Percentiles rank a stretch among this genome's conserved stretches.
phyloP scores from a whole-genome alignment of 2,797 vertebrate genomes.

The Sphaeramia orbicularis region DNA sequence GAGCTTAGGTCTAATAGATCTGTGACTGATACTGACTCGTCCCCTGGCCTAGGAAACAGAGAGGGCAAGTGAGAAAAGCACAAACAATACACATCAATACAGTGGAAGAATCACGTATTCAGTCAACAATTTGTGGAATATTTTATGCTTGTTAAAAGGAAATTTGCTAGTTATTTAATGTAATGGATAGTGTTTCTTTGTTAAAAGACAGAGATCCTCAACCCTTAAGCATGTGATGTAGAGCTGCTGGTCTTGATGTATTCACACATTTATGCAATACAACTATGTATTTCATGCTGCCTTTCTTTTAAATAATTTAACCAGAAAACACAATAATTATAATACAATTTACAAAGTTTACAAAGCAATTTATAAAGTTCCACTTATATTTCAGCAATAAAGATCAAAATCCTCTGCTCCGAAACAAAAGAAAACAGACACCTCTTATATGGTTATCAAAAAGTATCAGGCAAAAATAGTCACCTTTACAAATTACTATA shows the following conservation, averaged over 20 bases:
- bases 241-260: background rate
- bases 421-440: background rate
- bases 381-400: background rate
- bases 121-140: background rate
- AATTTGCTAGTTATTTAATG: background rate
- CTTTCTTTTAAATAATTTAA: too few relatives aligned
- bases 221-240: too few relatives aligned
- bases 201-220: conserved; percentile 1
- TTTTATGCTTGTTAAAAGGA: background rate
- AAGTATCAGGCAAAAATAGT: background rate
- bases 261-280: background rate
- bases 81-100: background rate
- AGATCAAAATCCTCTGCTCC: background rate
- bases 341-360: too few relatives aligned
- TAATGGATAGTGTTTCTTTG: background rate
- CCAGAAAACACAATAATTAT: too few relatives aligned
- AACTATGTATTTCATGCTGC: background rate
- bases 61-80: conserved; percentile 22
- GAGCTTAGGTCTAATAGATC: conserved; percentile 89
- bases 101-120: conserved; percentile 7
- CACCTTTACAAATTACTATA: too few relatives aligned
- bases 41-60: conserved; percentile 80
- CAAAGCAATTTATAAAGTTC: too few relatives aligned
- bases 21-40: conserved; percentile 86
- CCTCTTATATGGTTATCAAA: background rate